Evolutionary conservation across 2,888 invertebrate genomes (phyloP), one percentile per base, ranked within the genome.

Genomic region (Cacoxenus indagator): DNA sequence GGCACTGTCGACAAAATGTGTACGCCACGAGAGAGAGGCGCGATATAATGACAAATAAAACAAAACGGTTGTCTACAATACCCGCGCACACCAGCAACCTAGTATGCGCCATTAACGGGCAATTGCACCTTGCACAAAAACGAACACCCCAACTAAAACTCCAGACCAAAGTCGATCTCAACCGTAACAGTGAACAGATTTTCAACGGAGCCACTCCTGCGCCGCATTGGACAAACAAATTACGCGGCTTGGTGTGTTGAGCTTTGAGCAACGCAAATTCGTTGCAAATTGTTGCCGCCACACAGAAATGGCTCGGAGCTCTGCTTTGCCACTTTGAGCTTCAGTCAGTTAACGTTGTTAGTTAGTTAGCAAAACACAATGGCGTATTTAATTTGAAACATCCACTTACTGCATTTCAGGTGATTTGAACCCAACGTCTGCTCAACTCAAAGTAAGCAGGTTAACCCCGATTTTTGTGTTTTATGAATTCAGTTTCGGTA

Each of bases 361-460:
- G 8, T 48, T n/a, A 51, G 51, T 51, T 51, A 22, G 55, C 55
- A 26, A 6, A n/a, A 4, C 22, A 62, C 45, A 45, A 62, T 45
- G 24, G 24, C 19, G 43, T 43, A 62, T 62, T 62, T 62, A 62
- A 43, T 62, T 62, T 62, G 43, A 62, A 62, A 62, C 43, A 62
- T 45, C 24, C 26, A 48, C 9, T 22, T 17, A 26, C 27, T 5
- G 14, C 26, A n/a, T 19, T 55, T 55, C 55, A 19, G 22, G 51
- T 55, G 26, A 24, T 55, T 55, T 51, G 51, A 55, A 26, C 55
- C 26, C 48, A 17, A 17, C 48, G 27, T 19, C 37, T 61, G 48
- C n/a, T 11, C 48, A 22, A 22, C 22, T 43, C 61, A 61, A 61
- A 61, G 61, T 9, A 61, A n/a, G n/a, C n/a, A n/a, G n/a, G n/a